These are phyloP conservation scores for Acronicta leporina DNA, from an alignment of 2,888 invertebrate species.

Conservation along the genomic window DNA sequence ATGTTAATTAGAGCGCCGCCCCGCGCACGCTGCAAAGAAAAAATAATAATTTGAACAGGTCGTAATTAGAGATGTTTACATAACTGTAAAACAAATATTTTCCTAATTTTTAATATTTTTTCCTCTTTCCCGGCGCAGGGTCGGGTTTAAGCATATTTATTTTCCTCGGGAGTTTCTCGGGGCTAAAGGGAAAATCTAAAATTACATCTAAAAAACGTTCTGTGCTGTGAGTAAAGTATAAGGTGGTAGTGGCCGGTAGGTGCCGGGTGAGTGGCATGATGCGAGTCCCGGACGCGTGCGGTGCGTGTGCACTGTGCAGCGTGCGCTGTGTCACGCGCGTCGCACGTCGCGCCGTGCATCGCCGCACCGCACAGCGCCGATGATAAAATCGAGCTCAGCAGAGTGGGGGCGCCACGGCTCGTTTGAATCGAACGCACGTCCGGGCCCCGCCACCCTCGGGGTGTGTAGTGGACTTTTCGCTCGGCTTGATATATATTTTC, in stretches of 20 bases:
- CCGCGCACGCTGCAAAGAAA: constrained; percentile 79
- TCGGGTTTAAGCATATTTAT: constrained; percentile 88
- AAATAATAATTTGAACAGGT: constrained; percentile 88
- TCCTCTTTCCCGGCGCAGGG: constrained; percentile 77
- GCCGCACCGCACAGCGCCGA: constrained; percentile 46
- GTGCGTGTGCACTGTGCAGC: constrained; percentile 26
- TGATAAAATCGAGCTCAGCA: constrained; percentile 68
- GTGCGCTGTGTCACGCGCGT: constrained; percentile 18
- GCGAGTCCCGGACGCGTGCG: constrained; percentile 11
- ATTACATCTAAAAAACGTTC: constrained; percentile 79
- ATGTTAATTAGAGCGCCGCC: constrained; percentile 86
- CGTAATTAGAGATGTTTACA: constrained; percentile 89
- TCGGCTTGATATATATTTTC: constrained; percentile 88
- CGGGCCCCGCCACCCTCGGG: constrained; percentile 79
- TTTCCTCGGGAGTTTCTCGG: constrained; percentile 78
- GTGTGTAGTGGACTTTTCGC: constrained; percentile 89
- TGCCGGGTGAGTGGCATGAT: constrained; percentile 11
- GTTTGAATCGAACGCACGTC: constrained; percentile 89
- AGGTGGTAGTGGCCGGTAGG: constrained; percentile 25
- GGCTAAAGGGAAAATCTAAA: constrained; percentile 77
- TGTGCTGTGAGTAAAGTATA: constrained; percentile 43
- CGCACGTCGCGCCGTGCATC: constrained; percentile 47
- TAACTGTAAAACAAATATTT: constrained; percentile 88
- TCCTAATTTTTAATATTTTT: constrained; percentile 87
- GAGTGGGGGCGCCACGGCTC: constrained; percentile 76